Base-by-base conservation (phyloP, 2,113 vertebrate genomes). In the Anthoscopus minutus region DNA sequence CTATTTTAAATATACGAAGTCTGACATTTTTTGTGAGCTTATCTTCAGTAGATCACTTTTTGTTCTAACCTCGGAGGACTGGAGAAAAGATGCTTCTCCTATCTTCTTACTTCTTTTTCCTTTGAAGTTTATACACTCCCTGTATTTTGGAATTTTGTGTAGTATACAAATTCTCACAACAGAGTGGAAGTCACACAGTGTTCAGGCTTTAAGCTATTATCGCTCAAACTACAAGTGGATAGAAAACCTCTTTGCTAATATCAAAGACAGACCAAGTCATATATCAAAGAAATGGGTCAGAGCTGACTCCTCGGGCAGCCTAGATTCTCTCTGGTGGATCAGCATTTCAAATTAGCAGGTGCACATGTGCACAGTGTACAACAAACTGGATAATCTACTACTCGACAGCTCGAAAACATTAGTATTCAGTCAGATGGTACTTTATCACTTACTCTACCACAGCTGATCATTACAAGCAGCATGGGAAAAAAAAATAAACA, bases 301-400 rank as follows among this genome's bases (percentile, higher is more conserved):
- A 88, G 56, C 66, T 85, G 70, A 88, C 83, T 95, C 88, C 58
- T 84, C 53, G 90, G 94, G 92, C 93, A 92, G 69, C 60, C 93
- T 31, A 73, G 71, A 88, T 93, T 93, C 93, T 92, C 81, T 88
- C 80, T 80, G 54, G 86, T 91, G 79, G 78, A 97, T 92, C 92
- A 97, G 94, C 94, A 96, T 92, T 97, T 96, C 96, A 58, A 77
- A 86, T 86, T 87, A 95, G 86, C 86, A 96, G 78, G 86, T 94
- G 82, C 82, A 91, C 69, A 96, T 78, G 84, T 94, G 73, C 61
- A 51, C 27, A 70, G 54, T 78, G 67, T n/a, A 90, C 89, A 96
- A 81, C 42, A 88, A 82, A 67, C 33, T 57, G 65, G 80, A 61
- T 87, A 92, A 95, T 82, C 50, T 61, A 50, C 54, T 66, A 13